phyloP scores from a whole-genome alignment of 2,888 invertebrate genomes.

The Cecidostiba fungosa region DNA sequence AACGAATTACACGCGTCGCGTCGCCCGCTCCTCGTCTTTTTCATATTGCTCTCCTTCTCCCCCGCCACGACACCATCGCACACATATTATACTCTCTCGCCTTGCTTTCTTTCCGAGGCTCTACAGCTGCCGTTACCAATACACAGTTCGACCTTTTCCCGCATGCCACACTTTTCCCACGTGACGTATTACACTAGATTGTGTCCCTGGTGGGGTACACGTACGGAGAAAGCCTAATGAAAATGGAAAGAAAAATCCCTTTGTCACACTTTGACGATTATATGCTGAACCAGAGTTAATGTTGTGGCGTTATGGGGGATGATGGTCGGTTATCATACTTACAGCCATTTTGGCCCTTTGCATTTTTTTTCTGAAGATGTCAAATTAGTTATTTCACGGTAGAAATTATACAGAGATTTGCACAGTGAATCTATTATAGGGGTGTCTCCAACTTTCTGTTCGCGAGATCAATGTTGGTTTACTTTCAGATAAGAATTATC shows the following conservation, averaged over 20 bases:
- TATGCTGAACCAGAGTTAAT: slow-evolving; percentile 14
- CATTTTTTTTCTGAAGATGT: no score
- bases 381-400: no score
- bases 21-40: background rate
- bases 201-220: background rate
- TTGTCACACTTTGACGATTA: background rate
- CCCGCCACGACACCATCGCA: background rate
- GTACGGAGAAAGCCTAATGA: slow-evolving; percentile 21
- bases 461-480: no score
- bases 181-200: slow-evolving; percentile 42
- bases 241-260: slow-evolving; percentile 38
- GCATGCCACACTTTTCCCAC: slow-evolving; percentile 26
- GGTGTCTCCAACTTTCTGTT: no score
- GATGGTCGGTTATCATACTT: no score
- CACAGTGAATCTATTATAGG: no score
- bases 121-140: background rate
- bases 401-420: no score
- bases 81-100: background rate
- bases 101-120: background rate
- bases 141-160: background rate
- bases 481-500: no score
- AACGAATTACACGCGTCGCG: slow-evolving; percentile 50
- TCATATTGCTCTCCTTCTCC: slow-evolving; percentile 15
- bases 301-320: background rate
- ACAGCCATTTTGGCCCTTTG: no score